Evolutionary conservation across 2,888 invertebrate genomes (phyloP), one percentile per base, ranked within the genome.

Genomic region (Fragum sueziense): DNA sequence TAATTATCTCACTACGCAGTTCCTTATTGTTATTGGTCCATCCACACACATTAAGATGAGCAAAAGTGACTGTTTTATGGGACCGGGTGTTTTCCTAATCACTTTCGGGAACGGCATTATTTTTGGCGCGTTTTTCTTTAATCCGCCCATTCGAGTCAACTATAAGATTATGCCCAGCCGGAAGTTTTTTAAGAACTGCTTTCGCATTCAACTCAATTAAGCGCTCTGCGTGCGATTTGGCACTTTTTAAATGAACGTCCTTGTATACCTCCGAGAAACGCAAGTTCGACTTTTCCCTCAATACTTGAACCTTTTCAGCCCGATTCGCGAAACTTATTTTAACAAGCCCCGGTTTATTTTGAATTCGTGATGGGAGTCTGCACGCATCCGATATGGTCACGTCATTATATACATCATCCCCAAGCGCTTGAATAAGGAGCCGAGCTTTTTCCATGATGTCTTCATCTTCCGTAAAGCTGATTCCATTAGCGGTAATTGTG

Each of bases 21-120:
- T 29, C 37, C 41, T 69, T 27, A 22, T 79, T 82, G 51, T 74
- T 70, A 0, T 29, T 54, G 14, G 82, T 82, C 77, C 79, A 82
- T 11, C 79, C 75, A 69, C 79, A 75, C 11, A 82, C 75, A 67
- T 82, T 82, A n/a, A 75, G 17, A 20, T 82, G 79, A 2, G 77
- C 76, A n/a, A 82, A 20, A 34, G 22, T 74, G 0, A 71, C 37
- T 6, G 67, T 37, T 22, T 62, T 51, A 59, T 2, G 31, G 25
- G 62, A 69, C 7, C 72, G 75, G 75, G 75, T 22, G 20, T 37
- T 9, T 14, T 51, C 71, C 71, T 70, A 72, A 4, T 34, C 3
- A n/a, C 2, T 22, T 31, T 20, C n/a, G 3, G 69, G 14, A 22
- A 20, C 54, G n/a, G 41, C 7, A 31, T 27, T 17, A n/a, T 27